Base-by-base conservation (phyloP, 2,888 invertebrate species). In the Galerucella pusilla region DNA sequence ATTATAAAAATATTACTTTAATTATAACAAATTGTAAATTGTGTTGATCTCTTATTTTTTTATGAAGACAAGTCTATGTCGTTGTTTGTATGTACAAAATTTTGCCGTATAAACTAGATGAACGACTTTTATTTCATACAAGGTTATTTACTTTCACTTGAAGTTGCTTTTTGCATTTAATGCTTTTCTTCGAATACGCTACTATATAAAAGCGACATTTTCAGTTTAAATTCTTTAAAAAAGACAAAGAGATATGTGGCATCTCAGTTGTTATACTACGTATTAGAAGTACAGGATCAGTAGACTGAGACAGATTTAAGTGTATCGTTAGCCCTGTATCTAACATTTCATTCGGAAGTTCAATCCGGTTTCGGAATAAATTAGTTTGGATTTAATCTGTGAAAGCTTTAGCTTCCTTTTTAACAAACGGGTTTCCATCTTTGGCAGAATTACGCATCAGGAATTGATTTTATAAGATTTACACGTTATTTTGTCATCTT, bases 291-390 rank as follows among this genome's bases (percentile, higher is more conserved):
- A 52, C 35, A 65, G 65, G 60, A 69, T 52, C 64, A 79, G 81
- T 79, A 80, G 79, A 78, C 76, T 80, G 78, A 81, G 84, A 83
- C 81, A 84, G 84, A 86, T 85, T 85, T 86, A 86, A 84, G 83
- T 83, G 82, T 83, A 82, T 86, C 85, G 85, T 86, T 86, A 86
- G 83, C 82, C 76, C 78, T 82, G 80, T 85, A 85, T 81, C 81
- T 80, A 82, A 81, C 81, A 84, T 85, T 85, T 85, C 80, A 83
- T 81, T 85, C 84, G 85, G 85, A 85, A 85, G 85, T 85, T 77
- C 80, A 83, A 83, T 83, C 83, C 85, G 82, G 83, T 83, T 84
- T 83, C 76, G 79, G 84, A 84, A 85, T 84, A 84, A 85, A 85
- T 85, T 85, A 85, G 84, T 83, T 81, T 81, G 81, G 82, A 84